Conservation (phyloP, 2,888 invertebrate genomes). For the Caenorhabditis angaria region DNA sequence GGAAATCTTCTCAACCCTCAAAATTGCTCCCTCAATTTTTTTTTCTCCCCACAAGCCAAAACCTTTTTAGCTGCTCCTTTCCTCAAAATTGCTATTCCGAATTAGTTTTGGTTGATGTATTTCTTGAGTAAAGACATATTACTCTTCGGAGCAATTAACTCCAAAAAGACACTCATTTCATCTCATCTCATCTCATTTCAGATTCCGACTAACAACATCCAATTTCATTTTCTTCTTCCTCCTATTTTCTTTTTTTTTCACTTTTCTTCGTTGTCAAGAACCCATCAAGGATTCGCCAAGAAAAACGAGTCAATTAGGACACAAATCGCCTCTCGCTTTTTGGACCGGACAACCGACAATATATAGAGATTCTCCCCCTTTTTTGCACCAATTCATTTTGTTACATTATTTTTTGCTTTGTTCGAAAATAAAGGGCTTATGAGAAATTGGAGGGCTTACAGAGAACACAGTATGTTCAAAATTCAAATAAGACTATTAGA, state of each 20-base stretch:
- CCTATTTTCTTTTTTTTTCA: not conserved
- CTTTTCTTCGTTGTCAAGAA: not conserved
- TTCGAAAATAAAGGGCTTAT: too few relatives aligned
- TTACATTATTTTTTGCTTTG: not conserved
- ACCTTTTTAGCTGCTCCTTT: too few relatives aligned
- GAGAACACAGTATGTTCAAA: too few relatives aligned
- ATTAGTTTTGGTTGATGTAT: too few relatives aligned
- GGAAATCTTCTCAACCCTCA: too few relatives aligned
- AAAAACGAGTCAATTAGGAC: conserved; percentile 3
- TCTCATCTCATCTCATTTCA: not conserved
- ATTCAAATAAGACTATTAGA: too few relatives aligned
- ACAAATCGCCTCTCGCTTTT: too few relatives aligned
- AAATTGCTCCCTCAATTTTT: too few relatives aligned
- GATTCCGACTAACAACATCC: not conserved
- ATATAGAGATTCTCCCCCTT: not conserved
- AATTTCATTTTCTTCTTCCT: not conserved
- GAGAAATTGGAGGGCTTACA: too few relatives aligned
- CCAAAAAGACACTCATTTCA: not conserved
- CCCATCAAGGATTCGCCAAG: not conserved
- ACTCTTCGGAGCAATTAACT: not conserved
- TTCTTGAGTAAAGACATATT: too few relatives aligned
- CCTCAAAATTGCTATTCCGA: too few relatives aligned
- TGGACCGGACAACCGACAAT: not conserved
- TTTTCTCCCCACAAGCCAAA: too few relatives aligned
- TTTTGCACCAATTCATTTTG: not conserved